Conservation (phyloP, 2,888 invertebrate genomes). For the Pachycephus smyrnensis region DNA sequence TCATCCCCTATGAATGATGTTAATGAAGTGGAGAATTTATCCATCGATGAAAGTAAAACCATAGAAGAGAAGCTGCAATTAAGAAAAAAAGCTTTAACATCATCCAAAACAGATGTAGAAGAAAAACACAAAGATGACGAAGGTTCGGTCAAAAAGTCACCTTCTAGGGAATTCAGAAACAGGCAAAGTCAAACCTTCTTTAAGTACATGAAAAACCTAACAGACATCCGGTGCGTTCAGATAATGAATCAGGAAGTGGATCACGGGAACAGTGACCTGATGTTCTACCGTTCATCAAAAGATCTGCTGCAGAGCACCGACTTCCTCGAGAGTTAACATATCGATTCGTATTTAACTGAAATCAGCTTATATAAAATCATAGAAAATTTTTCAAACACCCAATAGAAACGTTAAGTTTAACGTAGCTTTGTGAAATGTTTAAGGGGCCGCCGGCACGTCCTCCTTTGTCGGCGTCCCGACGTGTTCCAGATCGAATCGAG, state of each 20-base stretch:
- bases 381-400: neutral
- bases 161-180: neutral
- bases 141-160: neutral
- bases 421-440: neutral
- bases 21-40: neutral
- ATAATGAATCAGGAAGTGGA: conserved; percentile 35
- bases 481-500: neutral
- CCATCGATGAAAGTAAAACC: neutral
- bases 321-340: neutral
- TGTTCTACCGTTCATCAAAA: conserved; percentile 32
- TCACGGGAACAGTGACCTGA: conserved; percentile 27
- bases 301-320: conserved; percentile 21
- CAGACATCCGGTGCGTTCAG: conserved; percentile 32
- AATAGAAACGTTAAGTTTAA: neutral
- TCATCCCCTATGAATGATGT: neutral
- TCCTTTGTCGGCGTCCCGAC: neutral
- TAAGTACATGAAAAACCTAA: conserved; percentile 39
- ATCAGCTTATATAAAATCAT: neutral
- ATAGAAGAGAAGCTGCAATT: neutral
- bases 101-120: neutral
- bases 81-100: neutral
- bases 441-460: neutral
- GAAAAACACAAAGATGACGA: neutral
- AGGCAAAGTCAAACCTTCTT: conserved; percentile 36
- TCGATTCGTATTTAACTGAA: neutral